Evolutionary conservation across 2,888 invertebrate genomes (phyloP), one percentile per base, ranked within the genome.

Genomic region (Lapara coniferarum): DNA sequence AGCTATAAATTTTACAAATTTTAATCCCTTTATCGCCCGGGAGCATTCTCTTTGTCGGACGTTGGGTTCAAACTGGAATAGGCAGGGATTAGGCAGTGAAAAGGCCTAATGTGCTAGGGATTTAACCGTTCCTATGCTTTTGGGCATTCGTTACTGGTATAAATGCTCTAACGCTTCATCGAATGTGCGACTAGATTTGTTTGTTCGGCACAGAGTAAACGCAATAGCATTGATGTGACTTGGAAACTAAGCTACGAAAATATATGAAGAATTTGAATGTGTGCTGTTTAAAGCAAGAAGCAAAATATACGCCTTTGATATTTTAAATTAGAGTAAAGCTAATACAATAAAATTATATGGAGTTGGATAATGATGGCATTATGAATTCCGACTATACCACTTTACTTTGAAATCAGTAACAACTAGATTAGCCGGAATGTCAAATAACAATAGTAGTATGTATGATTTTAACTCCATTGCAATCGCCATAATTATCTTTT

Each of bases 1-100:
- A 53, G 78, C 85, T 80, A 89, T 89, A 88, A 88, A 89, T 89
- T 88, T 88, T 86, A 85, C 83, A 85, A 86, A 89, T 85, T 89
- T 89, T 89, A 92, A 92, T 89, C 90, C 89, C 79, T 85, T 90
- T 92, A 92, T 91, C 92, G 86, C 79, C 74, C 77, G 75, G 78
- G 73, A 78, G 87, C 89, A 82, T 81, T 83, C 83, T 85, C 85
- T 86, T 88, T 86, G 86, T 86, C 79, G 77, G 76, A 77, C 75
- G 72, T 78, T 77, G 77, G 77, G 78, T 74, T 76, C 79, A 80
- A 81, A 80, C 76, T 80, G 78, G 79, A 76, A 81, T 81, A 81
- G 81, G 84, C 77, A 76, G 74, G 84, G 85, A 83, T 87, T 86
- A 86, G 79, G 74, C 73, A 73, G 72, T 70, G 69, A 74, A 80